Conservation (phyloP, 1,140 invertebrate genomes). For the Hyposmocoma kahamanoa region DNA sequence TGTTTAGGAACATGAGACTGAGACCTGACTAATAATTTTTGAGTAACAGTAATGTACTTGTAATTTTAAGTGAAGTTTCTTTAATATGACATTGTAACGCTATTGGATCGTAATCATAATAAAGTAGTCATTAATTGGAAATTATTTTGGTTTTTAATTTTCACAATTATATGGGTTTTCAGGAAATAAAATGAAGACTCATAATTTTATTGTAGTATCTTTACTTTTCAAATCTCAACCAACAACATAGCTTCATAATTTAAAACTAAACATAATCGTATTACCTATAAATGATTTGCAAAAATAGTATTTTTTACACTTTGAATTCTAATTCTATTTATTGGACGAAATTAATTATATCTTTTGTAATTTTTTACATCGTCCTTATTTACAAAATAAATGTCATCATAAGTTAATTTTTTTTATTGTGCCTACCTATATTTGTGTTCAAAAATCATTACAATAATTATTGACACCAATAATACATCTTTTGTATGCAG, state of each 20-base stretch:
- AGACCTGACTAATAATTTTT: constrained; percentile 56
- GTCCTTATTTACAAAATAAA: too few relatives aligned
- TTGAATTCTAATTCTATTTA: neutral
- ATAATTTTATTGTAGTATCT: constrained; percentile 29
- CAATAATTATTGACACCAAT: constrained; percentile 41
- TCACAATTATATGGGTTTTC: too few relatives aligned
- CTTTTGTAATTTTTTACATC: too few relatives aligned
- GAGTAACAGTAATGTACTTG: too few relatives aligned
- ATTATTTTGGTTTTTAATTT: too few relatives aligned
- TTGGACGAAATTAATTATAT: neutral
- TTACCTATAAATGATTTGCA: too few relatives aligned
- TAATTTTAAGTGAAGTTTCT: too few relatives aligned
- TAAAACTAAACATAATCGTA: constrained; percentile 25
- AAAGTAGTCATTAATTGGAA: too few relatives aligned
- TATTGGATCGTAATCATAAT: too few relatives aligned
- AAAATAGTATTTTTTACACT: neutral
- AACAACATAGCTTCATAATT: constrained; percentile 34
- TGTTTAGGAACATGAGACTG: constrained; percentile 85
- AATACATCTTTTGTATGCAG: constrained; percentile 36
- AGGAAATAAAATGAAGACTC: constrained; percentile 23
- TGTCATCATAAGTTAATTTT: too few relatives aligned
- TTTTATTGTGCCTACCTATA: neutral
- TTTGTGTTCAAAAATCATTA: constrained; percentile 1
- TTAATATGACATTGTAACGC: too few relatives aligned
- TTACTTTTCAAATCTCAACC: constrained; percentile 36